Evolutionary conservation across 1,140 invertebrate genomes (phyloP).

Genomic region (Trichonephila clavata): DNA sequence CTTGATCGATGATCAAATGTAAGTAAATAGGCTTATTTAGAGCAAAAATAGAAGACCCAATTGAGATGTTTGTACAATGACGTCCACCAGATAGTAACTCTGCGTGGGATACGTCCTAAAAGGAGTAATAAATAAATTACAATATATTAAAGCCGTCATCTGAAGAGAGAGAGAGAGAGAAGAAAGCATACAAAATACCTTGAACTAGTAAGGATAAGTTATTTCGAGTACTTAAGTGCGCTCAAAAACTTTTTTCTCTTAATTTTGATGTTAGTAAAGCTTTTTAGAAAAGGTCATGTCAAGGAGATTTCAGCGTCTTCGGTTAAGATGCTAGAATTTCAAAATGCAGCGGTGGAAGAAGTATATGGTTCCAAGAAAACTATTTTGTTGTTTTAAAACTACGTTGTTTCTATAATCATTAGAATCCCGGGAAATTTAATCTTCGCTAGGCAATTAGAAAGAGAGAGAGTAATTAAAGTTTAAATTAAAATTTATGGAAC

Average conservation of each 20-base stretch:
- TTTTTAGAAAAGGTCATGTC: neutral
- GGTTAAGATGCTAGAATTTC: no score
- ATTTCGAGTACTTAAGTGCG: neutral
- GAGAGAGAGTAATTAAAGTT: no score
- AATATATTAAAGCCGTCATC: neutral
- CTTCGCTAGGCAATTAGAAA: no score
- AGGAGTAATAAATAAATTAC: slow-evolving; percentile 31
- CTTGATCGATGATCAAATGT: slow-evolving; percentile 13
- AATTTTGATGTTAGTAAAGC: neutral
- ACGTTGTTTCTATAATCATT: no score
- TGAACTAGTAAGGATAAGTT: neutral
- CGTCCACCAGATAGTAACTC: neutral
- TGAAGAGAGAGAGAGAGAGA: neutral
- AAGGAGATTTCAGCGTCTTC: neutral
- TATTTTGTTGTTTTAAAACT: no score
- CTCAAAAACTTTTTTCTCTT: neutral
- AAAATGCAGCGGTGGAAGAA: no score
- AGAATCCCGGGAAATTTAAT: no score
- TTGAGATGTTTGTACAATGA: slow-evolving; percentile 31
- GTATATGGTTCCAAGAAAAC: no score
- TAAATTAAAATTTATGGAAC: no score
- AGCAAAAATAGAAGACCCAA: neutral
- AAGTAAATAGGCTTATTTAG: slow-evolving; percentile 43
- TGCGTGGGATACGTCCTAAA: slow-evolving; percentile 28
- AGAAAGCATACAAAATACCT: neutral